Percentiles rank a stretch among this genome's conserved stretches.
Conservation (phyloP, 1,140 invertebrate genomes). For the Oscheius sp. region DNA sequence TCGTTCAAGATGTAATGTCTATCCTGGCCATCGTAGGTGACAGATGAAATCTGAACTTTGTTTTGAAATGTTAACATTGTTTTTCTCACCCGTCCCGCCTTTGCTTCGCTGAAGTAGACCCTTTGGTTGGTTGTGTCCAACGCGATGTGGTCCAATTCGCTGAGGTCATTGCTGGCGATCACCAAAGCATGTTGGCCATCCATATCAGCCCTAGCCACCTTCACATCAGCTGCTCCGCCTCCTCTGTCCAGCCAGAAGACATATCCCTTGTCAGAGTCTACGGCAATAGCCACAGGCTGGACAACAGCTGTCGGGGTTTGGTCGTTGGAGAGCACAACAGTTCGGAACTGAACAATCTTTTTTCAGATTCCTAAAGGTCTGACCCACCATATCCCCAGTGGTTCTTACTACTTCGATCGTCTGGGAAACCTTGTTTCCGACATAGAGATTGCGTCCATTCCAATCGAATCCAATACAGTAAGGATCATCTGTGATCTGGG, state of each 20-base stretch:
- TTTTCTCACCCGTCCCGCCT: constrained; percentile 69
- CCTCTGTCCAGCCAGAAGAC: constrained; percentile 95
- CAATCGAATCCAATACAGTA: constrained; percentile 90
- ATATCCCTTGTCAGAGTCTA: constrained; percentile 84
- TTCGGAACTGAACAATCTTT: constrained; percentile 76
- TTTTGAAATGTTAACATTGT: constrained; percentile 19
- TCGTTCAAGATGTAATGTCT: constrained; percentile 70
- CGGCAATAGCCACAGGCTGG: constrained; percentile 78
- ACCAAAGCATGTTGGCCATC: constrained; percentile 73
- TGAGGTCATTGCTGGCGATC: constrained; percentile 57
- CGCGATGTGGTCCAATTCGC: constrained; percentile 74
- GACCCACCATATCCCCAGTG: constrained; percentile 63
- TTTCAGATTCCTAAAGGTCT: constrained; percentile 65
- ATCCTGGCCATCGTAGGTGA: constrained; percentile 75
- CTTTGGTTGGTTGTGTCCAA: constrained; percentile 79
- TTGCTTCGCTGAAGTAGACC: constrained; percentile 80
- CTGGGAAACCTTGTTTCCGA: constrained; percentile 83
- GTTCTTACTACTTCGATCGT: constrained; percentile 81
- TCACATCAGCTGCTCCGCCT: constrained; percentile 76
- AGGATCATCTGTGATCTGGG: constrained; percentile 82
- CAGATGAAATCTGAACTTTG: constrained; percentile 68
- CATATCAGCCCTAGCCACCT: constrained; percentile 89
- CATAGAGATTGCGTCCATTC: constrained; percentile 88
- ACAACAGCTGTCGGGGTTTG: constrained; percentile 81
- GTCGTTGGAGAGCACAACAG: constrained; percentile 83